These are phyloP conservation scores for Nephotettix cincticeps DNA, from an alignment of 1,140 invertebrate species.

Conservation along the genomic window DNA sequence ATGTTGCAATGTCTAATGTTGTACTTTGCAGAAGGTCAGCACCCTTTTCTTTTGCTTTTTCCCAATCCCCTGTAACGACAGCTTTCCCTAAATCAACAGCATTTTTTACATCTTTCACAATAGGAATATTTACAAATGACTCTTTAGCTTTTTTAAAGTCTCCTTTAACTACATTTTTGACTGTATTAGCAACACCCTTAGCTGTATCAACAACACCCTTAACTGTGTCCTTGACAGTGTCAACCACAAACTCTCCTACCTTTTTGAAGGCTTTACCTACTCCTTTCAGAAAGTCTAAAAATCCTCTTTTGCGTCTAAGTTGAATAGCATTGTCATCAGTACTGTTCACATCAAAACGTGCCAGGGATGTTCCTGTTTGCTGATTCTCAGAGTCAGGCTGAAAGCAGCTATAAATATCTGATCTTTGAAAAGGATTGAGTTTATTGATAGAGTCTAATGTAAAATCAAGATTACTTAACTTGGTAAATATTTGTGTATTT, in stretches of 20 bases:
- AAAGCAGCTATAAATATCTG: slow-evolving; percentile 28
- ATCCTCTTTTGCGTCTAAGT: slow-evolving; percentile 19
- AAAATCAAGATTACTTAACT: slow-evolving; percentile 20
- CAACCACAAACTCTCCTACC: slow-evolving; percentile 16
- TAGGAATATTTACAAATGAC: slow-evolving; percentile 27
- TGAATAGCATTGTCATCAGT: background rate
- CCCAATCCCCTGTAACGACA: slow-evolving; percentile 29
- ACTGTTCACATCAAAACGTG: background rate
- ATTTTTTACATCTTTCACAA: slow-evolving; percentile 33
- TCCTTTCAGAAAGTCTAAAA: slow-evolving; percentile 7
- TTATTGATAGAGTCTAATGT: slow-evolving; percentile 6
- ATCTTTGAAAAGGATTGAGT: slow-evolving; percentile 16
- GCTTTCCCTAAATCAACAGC: slow-evolving; percentile 23
- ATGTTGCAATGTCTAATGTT: slow-evolving; percentile 19
- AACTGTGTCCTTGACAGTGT: slow-evolving; percentile 27
- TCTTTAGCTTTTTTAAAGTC: slow-evolving; percentile 27
- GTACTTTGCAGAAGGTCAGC: slow-evolving; percentile 9
- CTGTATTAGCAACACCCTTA: slow-evolving; percentile 24
- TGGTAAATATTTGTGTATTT: slow-evolving; percentile 9
- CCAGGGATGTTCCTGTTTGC: slow-evolving; percentile 23
- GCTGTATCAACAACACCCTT: slow-evolving; percentile 26
- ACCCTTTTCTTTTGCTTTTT: slow-evolving; percentile 27
- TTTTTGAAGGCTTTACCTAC: slow-evolving; percentile 14
- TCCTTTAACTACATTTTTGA: slow-evolving; percentile 28
- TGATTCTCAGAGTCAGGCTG: background rate